Evolutionary conservation across 1,140 invertebrate species (phyloP).

Genomic region (Meteorus sp.): DNA sequence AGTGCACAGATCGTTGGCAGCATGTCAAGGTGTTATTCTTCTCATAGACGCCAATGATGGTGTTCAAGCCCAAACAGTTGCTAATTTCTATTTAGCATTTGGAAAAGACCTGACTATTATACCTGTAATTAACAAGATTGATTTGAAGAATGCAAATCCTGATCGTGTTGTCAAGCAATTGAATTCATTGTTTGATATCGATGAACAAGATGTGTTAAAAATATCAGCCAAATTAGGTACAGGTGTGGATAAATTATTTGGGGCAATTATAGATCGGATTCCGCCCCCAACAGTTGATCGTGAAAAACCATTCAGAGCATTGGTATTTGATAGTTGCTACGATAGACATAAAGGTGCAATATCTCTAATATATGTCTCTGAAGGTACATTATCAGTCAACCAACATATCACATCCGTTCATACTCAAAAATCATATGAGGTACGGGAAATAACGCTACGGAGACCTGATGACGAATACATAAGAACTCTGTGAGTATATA

Average conservation of each 20-base stretch:
- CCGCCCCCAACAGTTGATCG: slow-evolving; percentile 71
- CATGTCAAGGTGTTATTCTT: slow-evolving; percentile 93
- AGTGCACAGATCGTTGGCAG: slow-evolving; percentile 86
- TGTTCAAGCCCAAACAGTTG: slow-evolving; percentile 96
- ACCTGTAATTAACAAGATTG: slow-evolving; percentile 96
- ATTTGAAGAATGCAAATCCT: slow-evolving; percentile 88
- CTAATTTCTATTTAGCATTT: slow-evolving; percentile 94
- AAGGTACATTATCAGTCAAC: slow-evolving; percentile 73
- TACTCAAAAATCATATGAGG: slow-evolving; percentile 73
- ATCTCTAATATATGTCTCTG: slow-evolving; percentile 76
- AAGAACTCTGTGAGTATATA: slow-evolving; percentile 65
- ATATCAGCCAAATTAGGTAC: slow-evolving; percentile 90
- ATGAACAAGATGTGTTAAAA: slow-evolving; percentile 67
- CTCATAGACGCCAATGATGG: slow-evolving; percentile 97
- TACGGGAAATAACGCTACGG: slow-evolving; percentile 80
- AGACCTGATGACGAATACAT: slow-evolving; percentile 75
- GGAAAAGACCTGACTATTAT: slow-evolving; percentile 80
- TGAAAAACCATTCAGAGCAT: slow-evolving; percentile 70
- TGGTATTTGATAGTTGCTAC: slow-evolving; percentile 95
- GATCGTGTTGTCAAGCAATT: slow-evolving; percentile 80
- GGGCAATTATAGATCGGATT: slow-evolving; percentile 77
- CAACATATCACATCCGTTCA: slow-evolving; percentile 67
- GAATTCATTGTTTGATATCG: slow-evolving; percentile 82
- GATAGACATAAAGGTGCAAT: slow-evolving; percentile 86
- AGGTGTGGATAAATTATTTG: slow-evolving; percentile 75